Conservation (phyloP, 2,797 vertebrate genomes). For the Acanthiza pusilla region DNA sequence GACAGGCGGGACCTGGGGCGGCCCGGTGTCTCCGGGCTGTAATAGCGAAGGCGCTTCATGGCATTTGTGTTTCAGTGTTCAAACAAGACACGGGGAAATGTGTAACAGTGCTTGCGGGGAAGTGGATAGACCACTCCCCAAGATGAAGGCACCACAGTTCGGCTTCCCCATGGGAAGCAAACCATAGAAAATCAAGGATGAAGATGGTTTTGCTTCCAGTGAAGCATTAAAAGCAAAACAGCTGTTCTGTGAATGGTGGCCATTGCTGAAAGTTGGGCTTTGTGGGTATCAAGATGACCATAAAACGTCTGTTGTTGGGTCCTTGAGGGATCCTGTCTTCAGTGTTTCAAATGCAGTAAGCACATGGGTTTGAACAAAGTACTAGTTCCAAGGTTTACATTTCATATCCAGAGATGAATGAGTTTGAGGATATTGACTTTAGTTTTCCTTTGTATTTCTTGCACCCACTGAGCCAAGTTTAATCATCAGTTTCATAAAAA, state of each 20-base stretch:
- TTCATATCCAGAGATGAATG: background rate
- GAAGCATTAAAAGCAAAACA: conserved; percentile 38
- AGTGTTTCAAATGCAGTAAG: background rate
- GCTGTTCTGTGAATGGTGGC: background rate
- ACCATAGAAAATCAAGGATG: background rate
- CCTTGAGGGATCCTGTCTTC: background rate
- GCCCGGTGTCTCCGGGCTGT: background rate
- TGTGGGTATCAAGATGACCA: background rate
- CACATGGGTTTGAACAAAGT: background rate
- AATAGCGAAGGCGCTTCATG: background rate
- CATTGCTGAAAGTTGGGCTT: conserved; percentile 34
- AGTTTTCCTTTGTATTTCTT: background rate
- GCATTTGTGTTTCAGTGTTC: background rate
- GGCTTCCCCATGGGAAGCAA: conserved; percentile 6
- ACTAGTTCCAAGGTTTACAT: background rate
- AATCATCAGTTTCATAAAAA: conserved; percentile 15
- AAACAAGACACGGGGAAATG: background rate
- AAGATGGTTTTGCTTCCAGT: conserved; percentile 16
- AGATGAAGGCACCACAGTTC: background rate
- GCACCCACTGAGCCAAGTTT: background rate
- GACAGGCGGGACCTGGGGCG: background rate
- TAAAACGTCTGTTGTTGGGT: background rate
- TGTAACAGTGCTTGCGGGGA: background rate
- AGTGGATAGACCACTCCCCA: background rate
- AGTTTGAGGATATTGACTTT: background rate